phyloP scores from a whole-genome alignment of 2,888 invertebrate species.

The Penaeus monodon region DNA sequence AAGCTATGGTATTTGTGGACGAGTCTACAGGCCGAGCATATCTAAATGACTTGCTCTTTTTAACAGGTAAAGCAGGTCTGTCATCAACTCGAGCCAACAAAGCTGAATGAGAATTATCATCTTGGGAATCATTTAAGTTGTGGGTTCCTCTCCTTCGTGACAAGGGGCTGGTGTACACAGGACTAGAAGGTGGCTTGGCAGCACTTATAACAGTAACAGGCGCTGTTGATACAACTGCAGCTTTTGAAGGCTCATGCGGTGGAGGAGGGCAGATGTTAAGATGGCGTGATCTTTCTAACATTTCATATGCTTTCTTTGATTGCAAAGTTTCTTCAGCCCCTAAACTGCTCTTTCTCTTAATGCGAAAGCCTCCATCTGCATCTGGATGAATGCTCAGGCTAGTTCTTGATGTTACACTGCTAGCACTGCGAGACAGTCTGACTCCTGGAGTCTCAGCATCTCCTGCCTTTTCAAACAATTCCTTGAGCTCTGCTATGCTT shows the following conservation, averaged over 20 bases:
- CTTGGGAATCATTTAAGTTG: constrained; percentile 31
- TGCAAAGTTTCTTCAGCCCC: constrained; percentile 57
- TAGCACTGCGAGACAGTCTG: constrained; percentile 61
- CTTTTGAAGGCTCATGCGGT: constrained; percentile 12
- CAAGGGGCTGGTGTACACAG: constrained; percentile 40
- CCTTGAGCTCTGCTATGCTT: constrained; percentile 62
- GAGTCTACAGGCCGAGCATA: constrained; percentile 48
- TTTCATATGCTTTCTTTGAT: constrained; percentile 50
- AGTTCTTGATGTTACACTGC: constrained; percentile 59
- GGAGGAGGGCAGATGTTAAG: constrained; percentile 17
- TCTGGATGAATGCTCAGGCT: constrained; percentile 53
- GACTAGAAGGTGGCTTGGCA: constrained; percentile 50
- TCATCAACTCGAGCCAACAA: constrained; percentile 53
- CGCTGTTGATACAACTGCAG: constrained; percentile 6
- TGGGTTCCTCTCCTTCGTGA: constrained; percentile 37
- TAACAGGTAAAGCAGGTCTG: constrained; percentile 62
- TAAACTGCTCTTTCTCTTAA: constrained; percentile 58
- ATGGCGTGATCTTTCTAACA: constrained; percentile 41
- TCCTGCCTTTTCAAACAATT: constrained; percentile 57
- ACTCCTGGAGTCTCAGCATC: constrained; percentile 27
- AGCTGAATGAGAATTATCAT: constrained; percentile 30
- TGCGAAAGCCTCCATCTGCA: constrained; percentile 30
- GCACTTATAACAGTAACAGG: constrained; percentile 34
- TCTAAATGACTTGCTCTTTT: constrained; percentile 64
- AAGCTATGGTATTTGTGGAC: constrained; percentile 19